Evolutionary conservation across 2,888 invertebrate genomes (phyloP), one percentile per base, ranked within the genome.

Genomic region (Caenorhabditis afra): DNA sequence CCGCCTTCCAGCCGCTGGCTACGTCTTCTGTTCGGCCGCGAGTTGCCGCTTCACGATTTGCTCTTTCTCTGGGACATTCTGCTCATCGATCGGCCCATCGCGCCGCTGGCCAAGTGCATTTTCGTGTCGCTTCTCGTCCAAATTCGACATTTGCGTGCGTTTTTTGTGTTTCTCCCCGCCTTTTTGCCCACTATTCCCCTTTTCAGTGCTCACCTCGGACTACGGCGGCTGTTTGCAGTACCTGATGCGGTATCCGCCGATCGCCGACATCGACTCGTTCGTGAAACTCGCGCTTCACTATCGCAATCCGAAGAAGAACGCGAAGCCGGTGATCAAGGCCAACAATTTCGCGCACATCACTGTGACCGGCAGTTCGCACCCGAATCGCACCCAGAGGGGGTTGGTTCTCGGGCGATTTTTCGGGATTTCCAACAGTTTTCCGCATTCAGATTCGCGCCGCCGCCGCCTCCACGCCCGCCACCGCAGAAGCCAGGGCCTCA

Each of bases 1-100:
- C n/a, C n/a, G n/a, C n/a, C n/a, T n/a, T n/a, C n/a, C 50, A 95
- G 95, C 79, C 94, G 95, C 1, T 95, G 95, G 95, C 91, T 95
- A 37, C 93, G 95, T 5, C 91, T 95, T 68, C 91, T 95, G 16
- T 95, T 95, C 91, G 95, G 95, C 0, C 92, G 95, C 3, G 95
- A 95, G 91, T 95, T 95, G 91, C 93, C 94, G 1, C 93, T 95
- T 74, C 92, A 94, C 61, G 95, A 95, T 87, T 91, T 95, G 57
- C 92, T 95, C 0, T 93, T 93, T 61, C 91, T 95, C 7, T 95
- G 95, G 95, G 95, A 95, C 86, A 94, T 94, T 66, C 93, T 95
- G 81, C 94, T 95, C 91, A 93, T 94, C 0, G 94, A 94, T 87
- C 93, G 91, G 41, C 90, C 91, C 20, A 90, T 91, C 20, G 92